Base-by-base conservation (phyloP, 2,888 invertebrate species). In the Cosmia pyralina region DNA sequence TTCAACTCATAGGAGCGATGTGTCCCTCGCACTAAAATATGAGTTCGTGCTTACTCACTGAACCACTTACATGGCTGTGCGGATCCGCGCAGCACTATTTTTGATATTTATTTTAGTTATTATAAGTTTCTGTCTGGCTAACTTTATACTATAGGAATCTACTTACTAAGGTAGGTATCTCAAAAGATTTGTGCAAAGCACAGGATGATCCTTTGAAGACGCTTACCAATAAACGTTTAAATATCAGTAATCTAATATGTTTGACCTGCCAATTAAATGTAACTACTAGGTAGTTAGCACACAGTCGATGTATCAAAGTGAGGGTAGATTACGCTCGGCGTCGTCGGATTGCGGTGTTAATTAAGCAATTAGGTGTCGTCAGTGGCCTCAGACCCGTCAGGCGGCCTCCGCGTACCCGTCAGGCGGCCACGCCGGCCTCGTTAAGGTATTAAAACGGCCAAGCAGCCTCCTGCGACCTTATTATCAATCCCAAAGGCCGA, bases 1-100 rank as follows among this genome's bases (percentile, higher is more conserved):
- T 93, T 93, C 92, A 94, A 93, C 90, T 93, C 90, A 90, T 88
- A 89, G 90, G 90, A 91, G 89, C 92, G 92, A 93, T 93, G 94
- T 93, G 93, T 93, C 92, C 91, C 89, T 88, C 88, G 86, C 90
- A 93, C 93, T 93, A 92, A 93, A 90, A 90, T 91, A 84, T 83
- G 87, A 81, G 84, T 22, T 2, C 13, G 53, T 7, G 15, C 81
- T 84, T 85, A 81, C 79, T 84, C 72, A 77, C 78, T 86, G 81
- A 75, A 69, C 87, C 84, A 78, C 77, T 87, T 87, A 83, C 77
- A 83, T 84, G 80, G 86, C 85, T 83, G 70, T 66, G 73, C 46
- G 6, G 69, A 53, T 50, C 55, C 15, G 52, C 34, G 44, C 44
- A 63, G 70, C 41, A 34, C 59, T 53, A 60, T 60, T 75, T 68